Evolutionary conservation across 2,797 vertebrate genomes (phyloP).

Genomic region (Lutjanus campechanus): DNA sequence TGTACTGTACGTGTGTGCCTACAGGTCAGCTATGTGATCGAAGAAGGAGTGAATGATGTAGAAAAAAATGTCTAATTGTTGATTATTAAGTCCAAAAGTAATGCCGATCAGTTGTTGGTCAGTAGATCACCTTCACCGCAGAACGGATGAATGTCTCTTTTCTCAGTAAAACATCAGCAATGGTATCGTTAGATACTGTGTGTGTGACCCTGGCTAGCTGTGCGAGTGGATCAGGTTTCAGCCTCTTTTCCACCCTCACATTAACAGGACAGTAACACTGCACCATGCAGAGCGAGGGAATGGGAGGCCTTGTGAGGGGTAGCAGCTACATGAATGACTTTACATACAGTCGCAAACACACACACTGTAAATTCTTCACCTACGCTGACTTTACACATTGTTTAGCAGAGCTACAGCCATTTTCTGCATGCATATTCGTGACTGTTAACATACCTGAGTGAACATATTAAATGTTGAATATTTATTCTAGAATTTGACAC

Average conservation of each 20-base stretch:
- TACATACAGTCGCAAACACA: slow-evolving; percentile 27
- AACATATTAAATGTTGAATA: slow-evolving; percentile 24
- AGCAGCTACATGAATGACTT: slow-evolving; percentile 31
- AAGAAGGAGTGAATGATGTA: slow-evolving; percentile 9
- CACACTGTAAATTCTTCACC: slow-evolving; percentile 47
- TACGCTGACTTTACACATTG: slow-evolving; percentile 37
- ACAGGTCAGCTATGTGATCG: slow-evolving; percentile 26
- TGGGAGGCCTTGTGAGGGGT: slow-evolving; percentile 67
- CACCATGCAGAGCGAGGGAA: slow-evolving; percentile 29
- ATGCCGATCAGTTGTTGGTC: too few species aligned
- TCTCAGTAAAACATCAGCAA: too few species aligned
- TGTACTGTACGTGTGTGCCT: slow-evolving; percentile 33
- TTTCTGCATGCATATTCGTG: background rate
- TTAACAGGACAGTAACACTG: slow-evolving; percentile 69
- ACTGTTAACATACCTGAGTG: background rate
- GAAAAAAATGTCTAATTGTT: too few species aligned
- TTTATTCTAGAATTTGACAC: slow-evolving; percentile 32
- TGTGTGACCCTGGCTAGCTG: slow-evolving; percentile 49
- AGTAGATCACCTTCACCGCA: too few species aligned
- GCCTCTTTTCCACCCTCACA: slow-evolving; percentile 66
- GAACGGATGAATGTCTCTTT: too few species aligned
- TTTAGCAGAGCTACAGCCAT: slow-evolving; percentile 15
- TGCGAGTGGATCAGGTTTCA: slow-evolving; percentile 75
- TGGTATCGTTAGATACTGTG: slow-evolving; percentile 10
- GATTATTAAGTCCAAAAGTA: too few species aligned